Conservation (phyloP, 64 coral and sea anemone species). For the Hydrozoanthus tunicans region DNA sequence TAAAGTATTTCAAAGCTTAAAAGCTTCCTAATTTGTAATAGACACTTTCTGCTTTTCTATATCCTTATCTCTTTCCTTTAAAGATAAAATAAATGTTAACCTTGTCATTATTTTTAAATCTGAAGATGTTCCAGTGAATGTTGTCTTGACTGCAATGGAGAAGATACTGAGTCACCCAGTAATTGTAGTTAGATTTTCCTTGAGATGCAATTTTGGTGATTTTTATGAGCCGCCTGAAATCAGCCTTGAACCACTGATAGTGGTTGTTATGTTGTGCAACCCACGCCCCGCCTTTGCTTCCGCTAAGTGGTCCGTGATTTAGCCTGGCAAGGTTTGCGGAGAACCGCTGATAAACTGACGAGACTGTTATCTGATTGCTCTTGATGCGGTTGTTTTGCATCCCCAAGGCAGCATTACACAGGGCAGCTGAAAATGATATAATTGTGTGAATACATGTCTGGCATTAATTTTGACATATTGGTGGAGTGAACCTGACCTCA, state of each 20-base stretch:
- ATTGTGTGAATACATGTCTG: not conserved
- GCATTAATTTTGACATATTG: not conserved
- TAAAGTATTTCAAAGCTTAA: too few species aligned
- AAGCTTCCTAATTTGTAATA: too few species aligned
- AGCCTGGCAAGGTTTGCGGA: slow-evolving; percentile 20
- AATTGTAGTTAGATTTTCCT: slow-evolving; percentile 23
- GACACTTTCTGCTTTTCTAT: not conserved
- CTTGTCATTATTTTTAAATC: slow-evolving; percentile 35
- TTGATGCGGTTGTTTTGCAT: slow-evolving; percentile 39
- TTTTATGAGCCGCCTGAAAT: slow-evolving; percentile 29
- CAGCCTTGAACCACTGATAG: slow-evolving; percentile 42
- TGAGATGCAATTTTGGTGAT: slow-evolving; percentile 28
- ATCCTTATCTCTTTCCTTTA: not conserved
- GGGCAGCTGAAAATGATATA: not conserved
- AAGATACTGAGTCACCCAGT: slow-evolving; percentile 38
- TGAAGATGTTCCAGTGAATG: slow-evolving; percentile 53
- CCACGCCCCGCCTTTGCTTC: slow-evolving; percentile 38
- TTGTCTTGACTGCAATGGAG: slow-evolving; percentile 46
- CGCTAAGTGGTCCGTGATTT: slow-evolving; percentile 4
- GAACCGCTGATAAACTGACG: slow-evolving; percentile 11
- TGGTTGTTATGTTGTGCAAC: slow-evolving; percentile 37
- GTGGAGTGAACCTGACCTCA: too few species aligned
- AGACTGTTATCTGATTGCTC: slow-evolving; percentile 38
- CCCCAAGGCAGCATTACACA: slow-evolving; percentile 34
- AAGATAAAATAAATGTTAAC: not conserved